Conservation (phyloP, 2,888 invertebrate species). For the Pyrgus malvae region DNA sequence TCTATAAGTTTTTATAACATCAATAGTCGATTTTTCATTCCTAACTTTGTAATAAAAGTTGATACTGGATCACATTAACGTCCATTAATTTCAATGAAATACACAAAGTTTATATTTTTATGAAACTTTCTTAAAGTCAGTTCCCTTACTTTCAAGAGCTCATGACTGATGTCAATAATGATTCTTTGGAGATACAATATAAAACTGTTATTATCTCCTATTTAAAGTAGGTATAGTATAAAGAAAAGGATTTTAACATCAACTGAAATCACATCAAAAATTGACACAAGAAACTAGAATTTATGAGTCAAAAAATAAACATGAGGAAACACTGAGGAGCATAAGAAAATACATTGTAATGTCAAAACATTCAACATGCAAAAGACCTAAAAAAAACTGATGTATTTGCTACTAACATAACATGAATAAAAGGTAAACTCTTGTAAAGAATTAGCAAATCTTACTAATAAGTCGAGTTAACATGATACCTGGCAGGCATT, state of each 20-base stretch:
- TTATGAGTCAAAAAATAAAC: conserved; percentile 9
- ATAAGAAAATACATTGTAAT: conserved; percentile 7
- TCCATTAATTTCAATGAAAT: background rate
- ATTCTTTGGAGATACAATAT: conserved; percentile 11
- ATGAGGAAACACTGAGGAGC: conserved; percentile 1
- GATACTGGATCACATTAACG: too few relatives aligned
- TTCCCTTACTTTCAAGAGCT: conserved; percentile 8
- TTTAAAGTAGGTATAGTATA: background rate
- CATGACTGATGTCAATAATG: conserved; percentile 1
- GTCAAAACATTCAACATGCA: conserved; percentile 19
- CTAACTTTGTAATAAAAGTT: too few relatives aligned
- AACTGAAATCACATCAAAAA: conserved; percentile 11
- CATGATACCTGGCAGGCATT: too few relatives aligned
- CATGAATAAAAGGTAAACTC: conserved; percentile 43
- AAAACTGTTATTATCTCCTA: conserved; percentile 13
- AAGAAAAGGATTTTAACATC: conserved; percentile 10
- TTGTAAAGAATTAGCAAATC: conserved; percentile 71
- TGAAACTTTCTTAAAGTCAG: background rate
- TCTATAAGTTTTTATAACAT: background rate
- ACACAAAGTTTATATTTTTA: background rate
- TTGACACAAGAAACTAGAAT: conserved; percentile 18
- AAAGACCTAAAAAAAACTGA: conserved; percentile 41
- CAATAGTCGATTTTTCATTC: background rate
- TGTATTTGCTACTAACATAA: conserved; percentile 48
- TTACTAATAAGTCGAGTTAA: too few relatives aligned